Base-by-base conservation (phyloP, 2,888 invertebrate species). In the Drosophila monieri region DNA sequence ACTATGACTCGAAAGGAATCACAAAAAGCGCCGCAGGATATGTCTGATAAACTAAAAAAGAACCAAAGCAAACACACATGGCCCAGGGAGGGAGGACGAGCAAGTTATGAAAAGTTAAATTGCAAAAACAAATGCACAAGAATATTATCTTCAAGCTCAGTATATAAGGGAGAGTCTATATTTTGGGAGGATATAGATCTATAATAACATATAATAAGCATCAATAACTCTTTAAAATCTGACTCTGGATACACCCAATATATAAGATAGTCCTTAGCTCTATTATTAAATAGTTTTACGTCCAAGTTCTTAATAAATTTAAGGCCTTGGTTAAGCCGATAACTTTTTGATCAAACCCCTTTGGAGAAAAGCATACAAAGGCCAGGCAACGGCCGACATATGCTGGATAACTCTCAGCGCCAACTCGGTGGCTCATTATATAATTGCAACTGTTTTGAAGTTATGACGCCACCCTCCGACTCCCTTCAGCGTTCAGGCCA, bases 361-460 rank as follows among this genome's bases (percentile, higher is more conserved):
- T 46, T 30, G 43, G 55, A 30, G 27, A 57, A 61, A 41, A 46
- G 59, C 48, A 43, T 64, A 64, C 52, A 65, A 32, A 65, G 18
- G 64, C 49, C 46, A 41, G n/a, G 46, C 39, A 53, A n/a, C n/a
- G 35, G 14, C 30, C 44, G 57, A 47, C 49, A 62, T 59, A 64
- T 32, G 51, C 39, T 65, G 65, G 65, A 37, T 65, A 59, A 54
- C 43, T 66, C 54, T 57, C 51, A 48, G 58, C 61, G 80, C 64
- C 71, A 44, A 73, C 43, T 57, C 44, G 48, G 35, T 35, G 77
- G 70, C 74, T 83, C 84, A 85, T 80, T 80, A 80, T 69, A 83
- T 80, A 80, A 80, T 80, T 80, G 80, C 77, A 73, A 73, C 84
- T 77, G 80, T 85, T 64, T 80, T 80, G 80, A 85, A 79, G 86